Conservation (phyloP, 2,797 vertebrate genomes). For the Tokudaia tokunoshimensis region DNA sequence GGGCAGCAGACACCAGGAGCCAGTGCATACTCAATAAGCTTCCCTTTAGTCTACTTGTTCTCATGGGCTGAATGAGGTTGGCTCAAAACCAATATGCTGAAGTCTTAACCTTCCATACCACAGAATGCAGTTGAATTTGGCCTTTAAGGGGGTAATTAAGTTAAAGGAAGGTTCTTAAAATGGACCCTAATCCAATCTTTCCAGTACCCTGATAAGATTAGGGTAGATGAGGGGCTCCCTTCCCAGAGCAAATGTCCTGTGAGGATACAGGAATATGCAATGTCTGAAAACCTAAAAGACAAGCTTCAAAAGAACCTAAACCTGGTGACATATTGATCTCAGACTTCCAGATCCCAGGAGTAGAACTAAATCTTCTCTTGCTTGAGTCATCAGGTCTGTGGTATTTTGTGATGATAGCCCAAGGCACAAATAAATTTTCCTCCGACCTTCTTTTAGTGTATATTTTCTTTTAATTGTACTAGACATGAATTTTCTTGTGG, state of each 20-base stretch:
- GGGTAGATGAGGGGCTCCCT: not conserved
- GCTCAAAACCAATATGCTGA: not conserved
- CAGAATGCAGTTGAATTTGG: not conserved
- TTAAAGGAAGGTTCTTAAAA: not conserved
- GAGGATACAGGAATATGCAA: not conserved
- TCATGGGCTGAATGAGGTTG: not conserved
- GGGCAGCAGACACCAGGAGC: too few species aligned
- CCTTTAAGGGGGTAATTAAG: not conserved
- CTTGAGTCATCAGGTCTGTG: not conserved
- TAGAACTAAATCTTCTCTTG: not conserved
- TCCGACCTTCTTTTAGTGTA: not conserved
- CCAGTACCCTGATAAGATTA: not conserved
- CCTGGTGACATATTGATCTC: not conserved
- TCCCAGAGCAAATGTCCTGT: not conserved
- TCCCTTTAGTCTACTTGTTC: too few species aligned
- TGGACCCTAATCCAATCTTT: not conserved
- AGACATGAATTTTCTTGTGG: not conserved
- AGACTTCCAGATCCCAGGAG: not conserved
- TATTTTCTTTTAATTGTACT: not conserved
- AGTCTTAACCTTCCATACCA: not conserved
- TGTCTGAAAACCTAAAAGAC: not conserved
- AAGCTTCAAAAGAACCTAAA: not conserved
- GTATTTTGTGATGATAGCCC: not conserved
- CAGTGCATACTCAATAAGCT: not conserved
- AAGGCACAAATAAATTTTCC: not conserved